Evolutionary conservation across 2,797 vertebrate species (phyloP).

Genomic region (Liparis tanakae): DNA sequence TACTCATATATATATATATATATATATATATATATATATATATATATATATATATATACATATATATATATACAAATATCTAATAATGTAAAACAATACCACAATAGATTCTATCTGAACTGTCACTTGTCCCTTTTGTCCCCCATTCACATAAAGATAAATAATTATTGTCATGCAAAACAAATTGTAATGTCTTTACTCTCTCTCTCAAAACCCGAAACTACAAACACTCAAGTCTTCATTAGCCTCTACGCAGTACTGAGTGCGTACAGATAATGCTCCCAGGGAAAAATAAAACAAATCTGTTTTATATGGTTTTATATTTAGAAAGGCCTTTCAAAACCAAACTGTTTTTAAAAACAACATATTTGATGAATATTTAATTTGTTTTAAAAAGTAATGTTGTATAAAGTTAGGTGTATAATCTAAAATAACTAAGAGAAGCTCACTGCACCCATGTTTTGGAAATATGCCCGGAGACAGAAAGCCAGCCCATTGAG

Average conservation of each 20-base stretch:
- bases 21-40: no score
- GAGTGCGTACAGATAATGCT: slow-evolving; percentile 23
- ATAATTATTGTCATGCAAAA: slow-evolving; percentile 10
- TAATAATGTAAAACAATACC: no score
- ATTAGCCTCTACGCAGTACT: slow-evolving; percentile 26
- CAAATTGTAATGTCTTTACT: slow-evolving; percentile 15
- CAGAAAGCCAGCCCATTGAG: neutral
- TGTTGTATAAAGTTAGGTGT: neutral
- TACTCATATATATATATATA: neutral
- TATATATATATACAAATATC: neutral
- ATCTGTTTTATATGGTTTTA: neutral
- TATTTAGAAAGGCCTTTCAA: neutral
- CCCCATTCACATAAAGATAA: slow-evolving; percentile 11
- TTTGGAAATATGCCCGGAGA: no score
- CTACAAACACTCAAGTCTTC: slow-evolving; percentile 29
- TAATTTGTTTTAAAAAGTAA: neutral
- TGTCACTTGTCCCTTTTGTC: neutral
- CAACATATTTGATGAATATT: neutral
- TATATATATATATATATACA: neutral
- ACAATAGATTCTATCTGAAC: neutral
- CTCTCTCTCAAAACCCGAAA: slow-evolving; percentile 10
- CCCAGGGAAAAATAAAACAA: slow-evolving; percentile 13
- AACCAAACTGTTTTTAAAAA: neutral
- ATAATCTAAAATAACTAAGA: neutral
- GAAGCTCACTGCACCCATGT: no score